These are phyloP conservation scores for Salpingus planirostris DNA, from an alignment of 2,888 invertebrate species.

Conservation along the genomic window DNA sequence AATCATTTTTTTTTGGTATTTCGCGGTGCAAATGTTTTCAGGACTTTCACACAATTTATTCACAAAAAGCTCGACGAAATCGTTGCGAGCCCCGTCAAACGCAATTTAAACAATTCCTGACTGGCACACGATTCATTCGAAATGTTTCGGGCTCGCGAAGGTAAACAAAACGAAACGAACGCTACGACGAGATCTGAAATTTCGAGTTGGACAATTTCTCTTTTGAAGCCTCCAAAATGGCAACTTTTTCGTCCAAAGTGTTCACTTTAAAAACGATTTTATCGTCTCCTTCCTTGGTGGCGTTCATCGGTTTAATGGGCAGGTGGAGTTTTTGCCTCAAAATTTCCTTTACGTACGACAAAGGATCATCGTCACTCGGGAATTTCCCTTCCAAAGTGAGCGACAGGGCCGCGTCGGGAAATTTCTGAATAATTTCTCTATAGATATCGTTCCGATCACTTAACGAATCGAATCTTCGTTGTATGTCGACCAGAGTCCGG, in stretches of 20 bases:
- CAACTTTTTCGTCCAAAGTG: neutral
- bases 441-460: slow-evolving; percentile 17
- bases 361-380: neutral
- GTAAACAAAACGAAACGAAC: no score
- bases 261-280: neutral
- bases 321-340: neutral
- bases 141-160: no score
- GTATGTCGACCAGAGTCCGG: slow-evolving; percentile 16
- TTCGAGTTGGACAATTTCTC: neutral
- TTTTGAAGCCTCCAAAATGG: neutral
- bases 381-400: slow-evolving; percentile 18
- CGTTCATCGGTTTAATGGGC: neutral
- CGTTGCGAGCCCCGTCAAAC: no score
- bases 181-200: no score
- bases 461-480: slow-evolving; percentile 16
- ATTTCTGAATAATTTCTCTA: slow-evolving; percentile 17
- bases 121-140: no score
- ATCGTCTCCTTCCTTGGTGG: neutral
- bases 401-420: slow-evolving; percentile 13
- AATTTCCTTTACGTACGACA: neutral
- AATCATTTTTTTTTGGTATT: no score
- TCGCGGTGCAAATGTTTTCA: no score
- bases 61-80: no score
- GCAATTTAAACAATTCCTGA: no score
- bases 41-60: no score